phyloP scores from a whole-genome alignment of 1,140 invertebrate species.

The Thereuonema tuberculata region DNA sequence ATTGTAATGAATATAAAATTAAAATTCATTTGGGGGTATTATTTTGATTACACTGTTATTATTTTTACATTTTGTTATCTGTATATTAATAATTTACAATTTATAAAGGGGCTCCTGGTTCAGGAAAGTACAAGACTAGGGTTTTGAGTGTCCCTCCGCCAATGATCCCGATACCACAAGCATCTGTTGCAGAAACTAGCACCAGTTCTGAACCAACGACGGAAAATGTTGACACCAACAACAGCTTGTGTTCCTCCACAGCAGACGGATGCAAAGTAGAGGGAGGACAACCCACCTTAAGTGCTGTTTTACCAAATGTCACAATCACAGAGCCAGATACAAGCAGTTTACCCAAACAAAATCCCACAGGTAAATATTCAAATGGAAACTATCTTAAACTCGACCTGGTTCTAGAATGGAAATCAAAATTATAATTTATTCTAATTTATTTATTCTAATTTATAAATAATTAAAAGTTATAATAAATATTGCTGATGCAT shows the following conservation, averaged over 20 bases:
- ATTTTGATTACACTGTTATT: too few species aligned
- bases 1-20: too few species aligned
- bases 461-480: neutral
- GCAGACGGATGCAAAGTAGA: neutral
- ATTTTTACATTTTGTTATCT: too few species aligned
- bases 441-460: neutral
- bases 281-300: neutral
- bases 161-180: slow-evolving; percentile 2
- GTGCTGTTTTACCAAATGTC: slow-evolving; percentile 23
- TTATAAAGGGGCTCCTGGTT: neutral
- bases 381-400: neutral
- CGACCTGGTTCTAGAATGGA: neutral
- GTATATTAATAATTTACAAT: too few species aligned
- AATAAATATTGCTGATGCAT: neutral
- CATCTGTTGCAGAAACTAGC: slow-evolving; percentile 5
- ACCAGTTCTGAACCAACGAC: neutral
- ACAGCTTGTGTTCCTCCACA: neutral
- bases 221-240: neutral
- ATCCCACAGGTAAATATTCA: slow-evolving; percentile 21
- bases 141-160: slow-evolving; percentile 36
- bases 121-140: slow-evolving; percentile 35
- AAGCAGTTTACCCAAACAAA: slow-evolving; percentile 29
- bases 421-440: neutral
- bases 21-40: too few species aligned
- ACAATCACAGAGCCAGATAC: slow-evolving; percentile 39